A percentile compares a stretch with the other conserved stretches of the same genome.
phyloP scores from a whole-genome alignment of 2,888 invertebrate genomes.

The Mesopsocus fuscifrons region DNA sequence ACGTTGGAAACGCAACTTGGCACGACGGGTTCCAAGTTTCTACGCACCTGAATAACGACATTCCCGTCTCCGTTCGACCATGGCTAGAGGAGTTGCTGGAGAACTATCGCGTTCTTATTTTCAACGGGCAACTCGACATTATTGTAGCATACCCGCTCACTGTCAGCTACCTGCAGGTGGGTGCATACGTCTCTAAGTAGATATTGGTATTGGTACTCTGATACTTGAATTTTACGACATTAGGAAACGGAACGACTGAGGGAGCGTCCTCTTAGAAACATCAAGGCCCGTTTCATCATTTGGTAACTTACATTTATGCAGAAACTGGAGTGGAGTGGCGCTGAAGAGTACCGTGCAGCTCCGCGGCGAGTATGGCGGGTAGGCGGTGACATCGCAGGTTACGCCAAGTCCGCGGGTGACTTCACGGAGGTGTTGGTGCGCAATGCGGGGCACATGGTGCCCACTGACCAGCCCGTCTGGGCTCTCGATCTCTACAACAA shows the following conservation, averaged over 20 bases:
- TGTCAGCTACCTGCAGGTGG: slow-evolving; percentile 34
- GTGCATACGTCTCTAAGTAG: no score
- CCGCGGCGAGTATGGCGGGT: slow-evolving; percentile 49
- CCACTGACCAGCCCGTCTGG: slow-evolving; percentile 59
- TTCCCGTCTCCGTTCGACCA: slow-evolving; percentile 62
- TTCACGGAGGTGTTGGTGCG: slow-evolving; percentile 54
- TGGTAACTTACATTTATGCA: no score
- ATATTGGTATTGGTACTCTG: neutral
- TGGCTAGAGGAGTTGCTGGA: slow-evolving; percentile 48
- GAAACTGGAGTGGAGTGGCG: slow-evolving; percentile 45
- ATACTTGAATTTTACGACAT: no score
- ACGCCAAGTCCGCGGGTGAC: slow-evolving; percentile 48
- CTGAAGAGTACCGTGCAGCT: slow-evolving; percentile 43
- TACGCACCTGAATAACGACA: slow-evolving; percentile 46
- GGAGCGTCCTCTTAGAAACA: no score
- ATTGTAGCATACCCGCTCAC: slow-evolving; percentile 79
- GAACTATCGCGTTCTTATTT: slow-evolving; percentile 53
- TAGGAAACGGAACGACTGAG: no score
- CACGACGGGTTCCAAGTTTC: slow-evolving; percentile 47
- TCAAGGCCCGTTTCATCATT: no score
- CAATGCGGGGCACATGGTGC: slow-evolving; percentile 68
- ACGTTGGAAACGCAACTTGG: slow-evolving; percentile 66
- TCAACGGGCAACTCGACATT: slow-evolving; percentile 81
- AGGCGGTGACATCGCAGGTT: slow-evolving; percentile 49
- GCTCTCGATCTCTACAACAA: slow-evolving; percentile 50